phyloP scores from a whole-genome alignment of 1,140 invertebrate genomes.

The Drosophila repleta region DNA sequence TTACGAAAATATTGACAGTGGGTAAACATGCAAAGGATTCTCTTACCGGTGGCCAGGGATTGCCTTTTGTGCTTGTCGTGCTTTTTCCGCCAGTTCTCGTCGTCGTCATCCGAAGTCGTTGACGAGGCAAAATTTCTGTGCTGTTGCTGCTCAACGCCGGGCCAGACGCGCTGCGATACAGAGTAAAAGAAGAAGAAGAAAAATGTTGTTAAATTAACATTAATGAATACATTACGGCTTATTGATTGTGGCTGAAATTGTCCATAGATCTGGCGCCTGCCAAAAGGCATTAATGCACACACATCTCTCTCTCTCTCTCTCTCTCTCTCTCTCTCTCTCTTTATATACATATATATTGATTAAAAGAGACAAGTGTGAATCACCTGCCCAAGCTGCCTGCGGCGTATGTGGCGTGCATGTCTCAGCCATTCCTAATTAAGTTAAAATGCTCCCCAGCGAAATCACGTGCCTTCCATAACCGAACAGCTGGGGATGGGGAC shows the following conservation, averaged over 20 bases:
- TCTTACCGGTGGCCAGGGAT: constrained; percentile 54
- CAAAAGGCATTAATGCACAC: constrained; percentile 22
- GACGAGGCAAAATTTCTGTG: constrained; percentile 64
- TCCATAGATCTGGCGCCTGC: constrained; percentile 45
- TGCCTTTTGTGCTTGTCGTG: constrained; percentile 60
- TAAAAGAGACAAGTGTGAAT: constrained; percentile 32
- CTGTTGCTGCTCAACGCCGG: constrained; percentile 53
- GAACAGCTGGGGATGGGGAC: constrained; percentile 14
- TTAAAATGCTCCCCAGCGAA: constrained; percentile 80
- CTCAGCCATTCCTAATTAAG: constrained; percentile 71
- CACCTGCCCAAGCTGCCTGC: constrained; percentile 15
- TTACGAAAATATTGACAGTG: constrained; percentile 39
- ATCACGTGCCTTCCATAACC: constrained; percentile 74
- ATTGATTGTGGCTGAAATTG: constrained; percentile 68
- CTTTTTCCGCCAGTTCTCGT: constrained; percentile 33
- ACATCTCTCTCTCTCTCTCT: no score
- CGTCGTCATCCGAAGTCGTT: constrained; percentile 41
- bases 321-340: no score
- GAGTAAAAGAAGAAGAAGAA: constrained; percentile 5
- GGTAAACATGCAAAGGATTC: constrained; percentile 36
- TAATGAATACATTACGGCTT: constrained; percentile 63
- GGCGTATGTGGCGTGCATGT: constrained; percentile 39
- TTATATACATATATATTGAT: constrained; percentile 30
- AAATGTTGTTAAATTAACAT: constrained; percentile 69
- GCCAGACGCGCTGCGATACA: constrained; percentile 28